Base-by-base conservation (phyloP, 1,140 invertebrate species). In the Drosophila fuyamai region DNA sequence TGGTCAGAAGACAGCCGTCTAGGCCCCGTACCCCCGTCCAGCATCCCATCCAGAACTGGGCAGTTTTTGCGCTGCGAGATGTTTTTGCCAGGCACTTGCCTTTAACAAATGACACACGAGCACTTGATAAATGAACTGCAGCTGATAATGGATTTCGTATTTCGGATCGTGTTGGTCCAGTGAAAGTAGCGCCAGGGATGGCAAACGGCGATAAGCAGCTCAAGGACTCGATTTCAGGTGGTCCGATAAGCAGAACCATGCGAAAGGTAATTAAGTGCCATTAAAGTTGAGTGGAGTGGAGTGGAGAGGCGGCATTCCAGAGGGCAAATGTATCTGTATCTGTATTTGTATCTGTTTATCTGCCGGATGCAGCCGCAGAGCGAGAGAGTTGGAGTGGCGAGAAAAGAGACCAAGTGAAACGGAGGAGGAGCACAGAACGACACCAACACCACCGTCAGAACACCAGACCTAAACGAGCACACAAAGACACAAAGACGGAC, bases 251-350 rank as follows among this genome's bases (percentile, higher is more conserved):
- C 63, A 44, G 43, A 23, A 44, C 54, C 60, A 60, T 75, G 63
- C 76, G 32, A 81, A 85, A 75, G 83, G 82, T 82, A 86, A 86
- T 88, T 88, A 86, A 86, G 86, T 81, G 83, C 79, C 76, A 88
- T 86, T 86, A 86, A 86, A 82, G 68, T 71, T 70, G 68, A 68
- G 71, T 76, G 67, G 77, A 86, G 63, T 61, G 73, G 68, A 68
- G 71, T 76, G 67, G 73, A 81, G 68, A 61, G 73, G 40, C 56
- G 40, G 68, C 57, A 74, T 61, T 74, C 70, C 66, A 46, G 36
- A 46, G 41, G 48, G 43, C 62, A 66, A 66, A 71, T 70, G 67
- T 57, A 57, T 58, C 54, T 75, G 72, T 76, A 48, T 79, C 71
- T 88, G 66, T 71, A 57, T 58, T 48, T 75, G 72, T 76, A 48